Percentiles rank a stretch among this genome's conserved stretches.
Evolutionary conservation across 2,113 vertebrate species (phyloP).

Genomic region (Clupea harengus): DNA sequence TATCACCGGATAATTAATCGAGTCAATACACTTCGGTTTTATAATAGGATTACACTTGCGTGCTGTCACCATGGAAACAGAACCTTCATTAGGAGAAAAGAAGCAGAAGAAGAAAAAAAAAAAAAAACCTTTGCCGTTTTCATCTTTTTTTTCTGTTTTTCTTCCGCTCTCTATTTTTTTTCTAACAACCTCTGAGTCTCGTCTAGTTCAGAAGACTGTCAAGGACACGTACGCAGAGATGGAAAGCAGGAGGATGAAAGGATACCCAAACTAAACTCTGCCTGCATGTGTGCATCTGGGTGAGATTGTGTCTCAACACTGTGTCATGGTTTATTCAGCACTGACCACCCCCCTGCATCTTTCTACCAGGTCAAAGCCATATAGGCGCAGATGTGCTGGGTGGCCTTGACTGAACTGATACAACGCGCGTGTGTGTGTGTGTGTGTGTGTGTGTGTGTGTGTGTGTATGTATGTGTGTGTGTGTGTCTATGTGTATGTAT

Average conservation of each 20-base stretch:
- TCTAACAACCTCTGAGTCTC: not conserved
- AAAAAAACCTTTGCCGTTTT: not conserved
- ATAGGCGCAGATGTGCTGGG: not conserved
- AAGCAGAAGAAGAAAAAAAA: too few relatives aligned
- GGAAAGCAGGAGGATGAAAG: not conserved
- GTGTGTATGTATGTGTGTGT: not conserved
- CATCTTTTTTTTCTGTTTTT: not conserved
- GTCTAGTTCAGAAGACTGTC: not conserved
- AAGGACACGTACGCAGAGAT: not conserved
- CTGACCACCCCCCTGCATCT: not conserved
- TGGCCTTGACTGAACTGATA: not conserved
- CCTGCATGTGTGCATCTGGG: too few relatives aligned
- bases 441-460: not conserved
- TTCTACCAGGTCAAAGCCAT: not conserved
- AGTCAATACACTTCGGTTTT: constrained; percentile 70
- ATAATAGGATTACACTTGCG: constrained; percentile 59
- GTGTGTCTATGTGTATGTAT: not conserved
- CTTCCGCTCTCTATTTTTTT: not conserved
- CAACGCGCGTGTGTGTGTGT: not conserved
- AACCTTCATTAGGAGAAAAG: not conserved
- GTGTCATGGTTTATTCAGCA: not conserved
- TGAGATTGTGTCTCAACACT: not conserved
- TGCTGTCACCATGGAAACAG: not conserved
- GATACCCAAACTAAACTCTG: not conserved
- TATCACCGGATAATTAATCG: constrained; percentile 56